Evolutionary conservation across 2,888 invertebrate genomes (phyloP).

Genomic region (Xestoiulus laeticollis): DNA sequence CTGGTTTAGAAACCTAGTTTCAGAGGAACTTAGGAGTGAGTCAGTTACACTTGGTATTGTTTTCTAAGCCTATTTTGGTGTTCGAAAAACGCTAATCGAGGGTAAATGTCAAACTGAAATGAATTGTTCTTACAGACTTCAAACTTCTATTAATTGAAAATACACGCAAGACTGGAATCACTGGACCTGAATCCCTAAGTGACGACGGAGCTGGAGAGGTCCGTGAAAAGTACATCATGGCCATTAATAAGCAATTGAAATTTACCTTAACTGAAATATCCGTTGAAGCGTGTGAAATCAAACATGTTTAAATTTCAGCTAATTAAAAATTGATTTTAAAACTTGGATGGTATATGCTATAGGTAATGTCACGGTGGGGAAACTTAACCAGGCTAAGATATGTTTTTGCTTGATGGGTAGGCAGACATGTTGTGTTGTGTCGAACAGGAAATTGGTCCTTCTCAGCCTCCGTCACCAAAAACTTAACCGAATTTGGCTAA

Average conservation of each 20-base stretch:
- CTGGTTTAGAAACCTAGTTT: constrained; percentile 14
- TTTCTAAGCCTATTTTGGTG: not conserved
- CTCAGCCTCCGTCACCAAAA: too few relatives aligned
- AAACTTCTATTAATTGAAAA: constrained; percentile 13
- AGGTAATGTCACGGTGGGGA: too few relatives aligned
- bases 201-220: not conserved
- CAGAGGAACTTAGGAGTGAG: not conserved
- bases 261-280: not conserved
- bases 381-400: too few relatives aligned
- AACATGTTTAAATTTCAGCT: not conserved
- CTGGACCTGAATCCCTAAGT: not conserved
- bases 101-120: constrained; percentile 33
- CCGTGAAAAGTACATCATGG: not conserved
- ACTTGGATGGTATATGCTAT: too few relatives aligned
- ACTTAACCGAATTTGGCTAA: too few relatives aligned
- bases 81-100: constrained; percentile 33
- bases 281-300: not conserved
- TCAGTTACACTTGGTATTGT: not conserved
- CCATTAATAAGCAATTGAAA: not conserved
- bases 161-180: constrained; percentile 7
- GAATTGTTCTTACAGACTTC: not conserved
- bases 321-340: too few relatives aligned
- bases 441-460: too few relatives aligned
- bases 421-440: too few relatives aligned
- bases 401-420: too few relatives aligned